Percentiles rank a stretch among this genome's conserved stretches.
Evolutionary conservation across 2,113 vertebrate species (phyloP).

Genomic region (Noturus placidus): DNA sequence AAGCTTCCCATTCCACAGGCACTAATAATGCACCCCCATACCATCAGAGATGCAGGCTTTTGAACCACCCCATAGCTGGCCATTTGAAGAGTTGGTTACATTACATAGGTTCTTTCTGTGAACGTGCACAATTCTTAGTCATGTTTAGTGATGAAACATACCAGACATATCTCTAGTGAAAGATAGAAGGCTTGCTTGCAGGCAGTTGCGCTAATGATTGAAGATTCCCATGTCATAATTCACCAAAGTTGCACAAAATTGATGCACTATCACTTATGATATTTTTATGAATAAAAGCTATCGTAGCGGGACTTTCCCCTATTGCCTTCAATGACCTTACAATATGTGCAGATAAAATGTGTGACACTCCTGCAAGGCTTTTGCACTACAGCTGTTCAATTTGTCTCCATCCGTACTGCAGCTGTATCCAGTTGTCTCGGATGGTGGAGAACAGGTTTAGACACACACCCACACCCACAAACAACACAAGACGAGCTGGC

Average conservation of each 20-base stretch:
- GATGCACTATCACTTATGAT: not conserved
- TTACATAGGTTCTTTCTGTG: not conserved
- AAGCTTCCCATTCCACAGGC: no score
- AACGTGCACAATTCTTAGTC: not conserved
- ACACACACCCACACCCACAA: not conserved
- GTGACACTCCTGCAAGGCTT: not conserved
- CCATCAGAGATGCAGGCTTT: no score
- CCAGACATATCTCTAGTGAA: not conserved
- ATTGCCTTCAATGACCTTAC: not conserved
- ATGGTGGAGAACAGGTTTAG: not conserved
- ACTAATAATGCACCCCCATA: no score
- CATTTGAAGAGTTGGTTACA: not conserved
- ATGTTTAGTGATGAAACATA: not conserved
- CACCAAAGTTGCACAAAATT: not conserved
- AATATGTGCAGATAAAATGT: not conserved
- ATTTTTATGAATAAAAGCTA: not conserved
- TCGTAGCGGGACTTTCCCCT: not conserved
- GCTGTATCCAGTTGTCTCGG: conserved; percentile 1
- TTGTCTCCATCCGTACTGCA: not conserved
- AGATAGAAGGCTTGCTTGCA: not conserved
- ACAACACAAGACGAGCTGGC: conserved; percentile 8
- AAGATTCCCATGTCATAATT: not conserved
- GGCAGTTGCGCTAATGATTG: not conserved
- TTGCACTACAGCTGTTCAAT: not conserved
- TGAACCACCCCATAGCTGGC: no score